These are phyloP conservation scores for Phaethon lepturus DNA, from an alignment of 2,113 vertebrate species.

Conservation along the genomic window DNA sequence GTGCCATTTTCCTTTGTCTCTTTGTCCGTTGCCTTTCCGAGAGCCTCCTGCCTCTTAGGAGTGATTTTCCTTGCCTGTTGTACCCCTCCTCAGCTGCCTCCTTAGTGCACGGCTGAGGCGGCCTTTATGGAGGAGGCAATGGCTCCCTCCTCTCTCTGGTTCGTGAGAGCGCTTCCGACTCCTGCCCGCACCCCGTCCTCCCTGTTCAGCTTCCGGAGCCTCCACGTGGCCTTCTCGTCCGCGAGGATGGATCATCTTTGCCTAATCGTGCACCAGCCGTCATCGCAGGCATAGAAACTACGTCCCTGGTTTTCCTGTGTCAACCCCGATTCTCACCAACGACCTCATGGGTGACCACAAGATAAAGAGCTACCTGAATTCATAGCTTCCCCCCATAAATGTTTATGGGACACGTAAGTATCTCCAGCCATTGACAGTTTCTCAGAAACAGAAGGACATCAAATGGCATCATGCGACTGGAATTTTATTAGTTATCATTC, in stretches of 20 bases:
- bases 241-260: background rate
- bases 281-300: rapidly evolving
- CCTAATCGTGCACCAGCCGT: background rate
- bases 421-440: background rate
- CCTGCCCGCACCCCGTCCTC: background rate
- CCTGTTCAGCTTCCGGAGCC: background rate
- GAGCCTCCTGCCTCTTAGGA: background rate
- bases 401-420: background rate
- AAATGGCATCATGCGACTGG: background rate
- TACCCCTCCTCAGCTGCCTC: background rate
- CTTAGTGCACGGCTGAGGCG: background rate
- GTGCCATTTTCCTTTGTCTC: conserved; percentile 14
- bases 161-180: rapidly evolving
- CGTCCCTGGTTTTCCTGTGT: background rate
- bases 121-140: background rate
- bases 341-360: too few relatives aligned
- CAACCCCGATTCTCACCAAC: background rate
- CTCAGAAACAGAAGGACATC: background rate
- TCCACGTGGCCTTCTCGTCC: background rate
- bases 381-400: rapidly evolving
- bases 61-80: background rate
- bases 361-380: rapidly evolving
- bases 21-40: conserved; percentile 23
- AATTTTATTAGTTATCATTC: conserved; percentile 12
- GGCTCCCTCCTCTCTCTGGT: background rate